Conservation (phyloP, 2,888 invertebrate genomes). For the Leucophora obtusa region DNA sequence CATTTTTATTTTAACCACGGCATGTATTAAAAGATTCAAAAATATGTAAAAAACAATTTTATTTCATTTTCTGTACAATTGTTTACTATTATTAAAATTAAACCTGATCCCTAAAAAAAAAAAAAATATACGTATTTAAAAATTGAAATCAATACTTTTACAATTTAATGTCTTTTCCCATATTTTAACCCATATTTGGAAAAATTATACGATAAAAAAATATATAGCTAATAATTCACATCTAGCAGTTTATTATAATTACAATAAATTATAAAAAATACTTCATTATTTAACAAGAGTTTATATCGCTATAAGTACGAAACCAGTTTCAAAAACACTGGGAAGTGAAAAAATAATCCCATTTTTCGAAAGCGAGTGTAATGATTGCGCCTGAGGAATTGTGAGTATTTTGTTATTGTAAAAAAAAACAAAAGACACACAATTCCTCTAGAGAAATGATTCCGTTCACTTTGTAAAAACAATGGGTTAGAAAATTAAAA, state of each 20-base stretch:
- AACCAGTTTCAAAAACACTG: constrained; percentile 42
- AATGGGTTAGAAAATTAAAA: constrained; percentile 6
- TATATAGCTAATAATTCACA: constrained; percentile 27
- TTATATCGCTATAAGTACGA: constrained; percentile 45
- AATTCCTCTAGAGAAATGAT: too few species aligned
- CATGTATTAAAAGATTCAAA: too few species aligned
- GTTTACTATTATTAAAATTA: background rate
- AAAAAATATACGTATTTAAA: constrained; percentile 15
- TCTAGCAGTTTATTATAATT: constrained; percentile 34
- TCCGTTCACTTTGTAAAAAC: too few species aligned
- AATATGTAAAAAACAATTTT: background rate
- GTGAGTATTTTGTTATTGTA: too few species aligned
- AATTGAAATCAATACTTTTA: constrained; percentile 26
- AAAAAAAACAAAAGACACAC: too few species aligned
- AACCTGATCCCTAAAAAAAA: constrained; percentile 44
- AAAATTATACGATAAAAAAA: constrained; percentile 20
- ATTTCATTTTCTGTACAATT: constrained; percentile 17
- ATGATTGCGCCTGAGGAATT: too few species aligned
- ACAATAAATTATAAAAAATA: constrained; percentile 25
- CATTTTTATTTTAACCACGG: too few species aligned
- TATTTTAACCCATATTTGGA: background rate
- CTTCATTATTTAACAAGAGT: constrained; percentile 39
- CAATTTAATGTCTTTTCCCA: background rate
- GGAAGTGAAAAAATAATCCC: constrained; percentile 1
- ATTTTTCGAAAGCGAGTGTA: too few species aligned